These are phyloP conservation scores for Apantesis nais DNA, from an alignment of 2,888 invertebrate species.

Conservation along the genomic window DNA sequence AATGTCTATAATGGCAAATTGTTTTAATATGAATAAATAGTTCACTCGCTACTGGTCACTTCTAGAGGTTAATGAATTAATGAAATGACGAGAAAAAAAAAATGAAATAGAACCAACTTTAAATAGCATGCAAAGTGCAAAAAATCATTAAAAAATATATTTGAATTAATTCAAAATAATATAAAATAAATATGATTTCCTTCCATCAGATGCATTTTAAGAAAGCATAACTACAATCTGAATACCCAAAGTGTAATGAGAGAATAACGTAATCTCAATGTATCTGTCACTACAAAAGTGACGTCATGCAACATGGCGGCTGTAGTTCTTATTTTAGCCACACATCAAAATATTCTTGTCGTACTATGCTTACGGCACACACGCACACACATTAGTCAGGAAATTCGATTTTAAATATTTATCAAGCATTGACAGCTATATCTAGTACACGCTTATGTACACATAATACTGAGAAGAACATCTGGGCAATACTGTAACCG, in stretches of 20 bases:
- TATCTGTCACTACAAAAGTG: neutral
- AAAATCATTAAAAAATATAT: no score
- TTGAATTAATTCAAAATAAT: no score
- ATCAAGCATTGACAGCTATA: constrained; percentile 1
- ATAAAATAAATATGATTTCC: no score
- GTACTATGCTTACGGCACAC: neutral
- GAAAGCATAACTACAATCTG: neutral
- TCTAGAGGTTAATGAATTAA: no score
- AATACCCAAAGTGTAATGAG: no score
- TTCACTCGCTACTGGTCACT: no score
- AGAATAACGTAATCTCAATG: neutral
- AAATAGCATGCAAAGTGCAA: no score
- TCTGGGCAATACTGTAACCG: constrained; percentile 57
- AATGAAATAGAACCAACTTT: no score
- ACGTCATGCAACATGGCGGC: neutral
- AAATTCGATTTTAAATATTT: neutral
- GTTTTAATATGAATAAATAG: no score
- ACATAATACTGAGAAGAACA: constrained; percentile 44
- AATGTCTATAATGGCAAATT: no score
- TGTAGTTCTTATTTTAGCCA: neutral
- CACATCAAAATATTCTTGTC: neutral
- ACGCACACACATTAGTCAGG: neutral
- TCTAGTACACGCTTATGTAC: constrained; percentile 25
- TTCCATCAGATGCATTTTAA: no score
- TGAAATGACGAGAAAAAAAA: no score